Evolutionary conservation across 2,797 vertebrate species (phyloP), one percentile per base, ranked within the genome.

Genomic region (Aulostomus chinensis): DNA sequence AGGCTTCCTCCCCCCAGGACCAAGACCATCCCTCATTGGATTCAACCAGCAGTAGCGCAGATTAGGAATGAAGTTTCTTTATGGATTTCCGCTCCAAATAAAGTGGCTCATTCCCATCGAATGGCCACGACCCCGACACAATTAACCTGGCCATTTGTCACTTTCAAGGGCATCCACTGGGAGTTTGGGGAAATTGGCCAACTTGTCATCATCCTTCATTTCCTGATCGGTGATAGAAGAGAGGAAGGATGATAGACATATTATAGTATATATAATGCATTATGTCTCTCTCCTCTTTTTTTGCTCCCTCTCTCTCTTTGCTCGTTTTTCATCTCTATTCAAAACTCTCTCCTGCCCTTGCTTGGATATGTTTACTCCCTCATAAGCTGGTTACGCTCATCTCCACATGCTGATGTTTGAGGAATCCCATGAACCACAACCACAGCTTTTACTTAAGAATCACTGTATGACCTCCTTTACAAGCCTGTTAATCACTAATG

Each of bases 61-160:
- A 65, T 68, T 57, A 58, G 65, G 69, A 86, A 85, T 83, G 61
- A 74, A 81, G 61, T 83, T 67, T 17, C 40, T 58, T 68, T 77
- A 87, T 89, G 59, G 81, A 88, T 88, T 88, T 87, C 74, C 52
- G 38, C 61, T 67, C 51, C 43, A 78, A 88, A 86, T 83, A 81
- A 86, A 86, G 78, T 79, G 63, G 41, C 62, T 74, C 67, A 64
- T 81, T 84, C 69, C 39, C 50, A 39, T 32, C 11, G 40, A 80
- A 86, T 70, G 68, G 75, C 78, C 63, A 6, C 80, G 80, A 84
- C 76, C 76, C 56, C 53, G 37, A 58, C 15, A 49, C 59, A 85
- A 81, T 90, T 86, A 84, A 84, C 76, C 83, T 37, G 41, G 49
- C 67, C 33, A 82, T 87, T 71, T 61, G 63, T 88, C 86, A 83